These are phyloP conservation scores for Zeus faber DNA, from an alignment of 2,113 vertebrate genomes.

Conservation along the genomic window DNA sequence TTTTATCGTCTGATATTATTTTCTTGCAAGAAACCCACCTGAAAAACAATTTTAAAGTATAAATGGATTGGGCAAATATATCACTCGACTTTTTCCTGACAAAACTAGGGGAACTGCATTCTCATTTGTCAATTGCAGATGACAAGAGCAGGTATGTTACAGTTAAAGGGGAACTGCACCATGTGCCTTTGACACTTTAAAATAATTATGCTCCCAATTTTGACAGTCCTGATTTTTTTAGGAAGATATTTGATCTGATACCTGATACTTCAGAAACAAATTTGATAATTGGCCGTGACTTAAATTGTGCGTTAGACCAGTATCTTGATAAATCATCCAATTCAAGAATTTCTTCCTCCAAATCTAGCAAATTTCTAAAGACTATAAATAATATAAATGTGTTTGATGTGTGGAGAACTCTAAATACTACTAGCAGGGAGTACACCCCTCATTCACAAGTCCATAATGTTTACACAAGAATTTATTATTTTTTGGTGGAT, in stretches of 20 bases:
- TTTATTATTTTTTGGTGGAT: not conserved
- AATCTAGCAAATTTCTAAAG: no score
- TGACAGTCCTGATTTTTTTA: constrained; percentile 1
- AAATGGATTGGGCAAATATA: no score
- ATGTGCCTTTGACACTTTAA: not conserved
- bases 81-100: not conserved
- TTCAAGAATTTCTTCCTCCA: no score
- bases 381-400: not conserved
- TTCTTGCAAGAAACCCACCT: no score
- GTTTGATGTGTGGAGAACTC: not conserved
- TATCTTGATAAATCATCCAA: no score
- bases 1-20: no score
- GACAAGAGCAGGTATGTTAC: not conserved
- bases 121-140: not conserved
- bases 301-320: no score
- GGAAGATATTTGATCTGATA: not conserved
- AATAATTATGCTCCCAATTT: not conserved
- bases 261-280: not conserved
- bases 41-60: no score
- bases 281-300: no score
- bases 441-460: not conserved
- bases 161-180: not conserved
- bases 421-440: not conserved
- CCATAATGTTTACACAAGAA: no score
- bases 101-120: not conserved